A percentile compares a stretch with the other conserved stretches of the same genome.
phyloP scores from a whole-genome alignment of 30 jellyfish, hydroid and myxozoan genomes.

The Cassiopea andromeda region DNA sequence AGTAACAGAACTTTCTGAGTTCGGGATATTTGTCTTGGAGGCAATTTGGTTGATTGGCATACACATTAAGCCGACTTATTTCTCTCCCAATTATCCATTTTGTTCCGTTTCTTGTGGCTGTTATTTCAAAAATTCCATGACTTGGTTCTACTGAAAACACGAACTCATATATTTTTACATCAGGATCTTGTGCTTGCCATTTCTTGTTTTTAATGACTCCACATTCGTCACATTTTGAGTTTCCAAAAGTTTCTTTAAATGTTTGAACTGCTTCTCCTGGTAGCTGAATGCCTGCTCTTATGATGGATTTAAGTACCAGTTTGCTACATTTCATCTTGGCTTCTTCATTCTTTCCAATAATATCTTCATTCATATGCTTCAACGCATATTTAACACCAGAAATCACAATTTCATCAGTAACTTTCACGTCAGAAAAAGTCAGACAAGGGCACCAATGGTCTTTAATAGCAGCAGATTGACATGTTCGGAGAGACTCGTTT shows the following conservation, averaged over 20 bases:
- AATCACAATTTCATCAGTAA: slow-evolving; percentile 10
- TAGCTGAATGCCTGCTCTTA: slow-evolving; percentile 46
- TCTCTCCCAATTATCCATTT: slow-evolving; percentile 8
- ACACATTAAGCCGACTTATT: slow-evolving; percentile 59
- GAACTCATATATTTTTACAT: slow-evolving; percentile 41
- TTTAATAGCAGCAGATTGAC: slow-evolving; percentile 73
- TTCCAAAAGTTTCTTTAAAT: slow-evolving; percentile 27
- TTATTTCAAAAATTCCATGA: slow-evolving; percentile 73
- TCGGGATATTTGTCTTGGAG: slow-evolving; percentile 48
- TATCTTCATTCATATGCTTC: slow-evolving; percentile 36
- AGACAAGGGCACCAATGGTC: slow-evolving; percentile 93
- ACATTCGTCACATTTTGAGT: slow-evolving; percentile 73
- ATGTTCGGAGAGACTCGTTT: slow-evolving; percentile 51
- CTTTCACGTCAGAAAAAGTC: slow-evolving; percentile 24
- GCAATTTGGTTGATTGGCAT: slow-evolving; percentile 78
- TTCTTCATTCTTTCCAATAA: slow-evolving; percentile 20
- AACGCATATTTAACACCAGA: slow-evolving; percentile 60
- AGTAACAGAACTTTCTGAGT: slow-evolving; percentile 62
- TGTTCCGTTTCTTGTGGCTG: slow-evolving; percentile 14
- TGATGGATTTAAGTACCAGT: slow-evolving; percentile 18
- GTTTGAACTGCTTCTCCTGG: slow-evolving; percentile 59
- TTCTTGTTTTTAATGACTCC: slow-evolving; percentile 31
- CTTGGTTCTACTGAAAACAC: slow-evolving; percentile 85
- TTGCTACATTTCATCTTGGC: slow-evolving; percentile 28
- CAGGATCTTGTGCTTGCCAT: not conserved